Evolutionary conservation across 35 echinoderm and acorn worm species (phyloP).

Genomic region (Acanthaster planci): DNA sequence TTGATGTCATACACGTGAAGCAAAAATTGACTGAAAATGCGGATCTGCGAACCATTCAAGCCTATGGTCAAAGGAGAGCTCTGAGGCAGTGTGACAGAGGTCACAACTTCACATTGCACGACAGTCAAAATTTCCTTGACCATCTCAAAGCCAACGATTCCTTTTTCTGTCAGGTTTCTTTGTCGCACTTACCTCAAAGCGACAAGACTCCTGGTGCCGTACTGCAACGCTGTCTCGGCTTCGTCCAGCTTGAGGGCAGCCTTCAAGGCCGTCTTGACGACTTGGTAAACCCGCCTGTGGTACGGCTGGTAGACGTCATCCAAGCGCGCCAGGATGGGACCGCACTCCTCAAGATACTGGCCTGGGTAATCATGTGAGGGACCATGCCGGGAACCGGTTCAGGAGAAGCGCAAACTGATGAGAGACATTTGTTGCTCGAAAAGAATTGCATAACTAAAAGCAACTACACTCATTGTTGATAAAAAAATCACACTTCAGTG

Average conservation of each 20-base stretch:
- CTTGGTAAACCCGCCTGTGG: background rate
- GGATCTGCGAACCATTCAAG: too few species aligned
- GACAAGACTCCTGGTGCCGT: background rate
- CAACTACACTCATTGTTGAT: background rate
- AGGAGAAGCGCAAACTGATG: background rate
- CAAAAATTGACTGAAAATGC: too few species aligned
- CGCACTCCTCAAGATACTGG: background rate
- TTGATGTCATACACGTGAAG: too few species aligned
- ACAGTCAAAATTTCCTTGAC: too few species aligned
- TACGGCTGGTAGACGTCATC: conserved; percentile 17
- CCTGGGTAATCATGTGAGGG: background rate
- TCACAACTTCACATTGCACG: too few species aligned
- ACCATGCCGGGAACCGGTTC: background rate
- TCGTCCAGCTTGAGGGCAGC: background rate
- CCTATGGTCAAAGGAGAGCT: too few species aligned
- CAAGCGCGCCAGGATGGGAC: background rate
- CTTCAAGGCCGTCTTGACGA: background rate
- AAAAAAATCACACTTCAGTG: too few species aligned
- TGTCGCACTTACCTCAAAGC: conserved; percentile 14
- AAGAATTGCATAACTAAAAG: background rate
- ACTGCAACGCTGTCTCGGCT: background rate
- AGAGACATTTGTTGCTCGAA: background rate
- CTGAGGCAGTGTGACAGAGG: too few species aligned
- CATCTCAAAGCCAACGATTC: too few species aligned
- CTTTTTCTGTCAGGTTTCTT: too few species aligned